These are phyloP conservation scores for Acrobasis repandana DNA, from an alignment of 2,888 invertebrate species.

Conservation along the genomic window DNA sequence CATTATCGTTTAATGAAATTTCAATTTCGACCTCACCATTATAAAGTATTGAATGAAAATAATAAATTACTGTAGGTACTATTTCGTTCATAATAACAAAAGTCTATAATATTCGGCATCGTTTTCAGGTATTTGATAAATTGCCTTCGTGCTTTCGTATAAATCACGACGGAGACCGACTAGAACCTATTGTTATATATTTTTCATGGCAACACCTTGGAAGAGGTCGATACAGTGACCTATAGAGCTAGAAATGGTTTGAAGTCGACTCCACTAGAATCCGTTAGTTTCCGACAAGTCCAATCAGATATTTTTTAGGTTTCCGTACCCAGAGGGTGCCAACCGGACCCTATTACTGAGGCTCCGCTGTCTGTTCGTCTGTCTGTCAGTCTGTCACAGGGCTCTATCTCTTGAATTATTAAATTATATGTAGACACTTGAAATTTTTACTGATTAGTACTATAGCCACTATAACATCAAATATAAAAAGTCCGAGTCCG, in stretches of 20 bases:
- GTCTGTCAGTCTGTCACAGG: no score
- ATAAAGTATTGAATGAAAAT: slow-evolving; percentile 5
- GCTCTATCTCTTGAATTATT: no score
- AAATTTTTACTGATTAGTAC: no score
- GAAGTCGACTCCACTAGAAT: no score
- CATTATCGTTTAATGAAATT: neutral
- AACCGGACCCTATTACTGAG: no score
- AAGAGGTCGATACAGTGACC: neutral
- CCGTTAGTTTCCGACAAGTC: no score
- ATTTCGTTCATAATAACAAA: slow-evolving; percentile 8
- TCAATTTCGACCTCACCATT: neutral
- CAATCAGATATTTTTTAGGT: no score
- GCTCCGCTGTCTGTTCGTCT: no score
- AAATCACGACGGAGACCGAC: slow-evolving; percentile 38
- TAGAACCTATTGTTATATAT: slow-evolving; percentile 42
- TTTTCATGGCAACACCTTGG: slow-evolving; percentile 34
- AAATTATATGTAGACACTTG: no score
- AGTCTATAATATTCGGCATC: slow-evolving; percentile 9
- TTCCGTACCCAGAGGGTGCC: no score
- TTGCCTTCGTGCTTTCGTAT: slow-evolving; percentile 33
- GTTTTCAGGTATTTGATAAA: slow-evolving; percentile 31
- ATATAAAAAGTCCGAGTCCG: no score
- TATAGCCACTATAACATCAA: no score
- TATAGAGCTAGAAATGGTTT: neutral
- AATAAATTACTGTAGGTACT: neutral